These are phyloP conservation scores for Elymnias hypermnestra DNA, from an alignment of 1,140 invertebrate genomes.

Conservation along the genomic window DNA sequence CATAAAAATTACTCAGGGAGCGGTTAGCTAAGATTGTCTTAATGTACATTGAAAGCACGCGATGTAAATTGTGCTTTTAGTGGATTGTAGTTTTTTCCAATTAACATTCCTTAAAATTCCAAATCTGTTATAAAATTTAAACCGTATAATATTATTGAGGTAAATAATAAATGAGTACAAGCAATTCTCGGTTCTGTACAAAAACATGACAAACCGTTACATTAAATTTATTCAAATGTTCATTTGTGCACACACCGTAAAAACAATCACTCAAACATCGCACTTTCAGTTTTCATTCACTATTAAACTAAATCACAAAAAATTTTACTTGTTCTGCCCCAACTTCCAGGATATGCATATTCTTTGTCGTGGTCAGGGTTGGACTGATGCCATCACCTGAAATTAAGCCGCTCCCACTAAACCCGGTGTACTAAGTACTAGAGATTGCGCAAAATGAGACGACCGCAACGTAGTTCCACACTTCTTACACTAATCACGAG, in stretches of 20 bases:
- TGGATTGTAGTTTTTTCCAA: no score
- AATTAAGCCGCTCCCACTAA: constrained; percentile 20
- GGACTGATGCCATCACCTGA: constrained; percentile 39
- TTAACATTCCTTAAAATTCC: no score
- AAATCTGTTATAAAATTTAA: no score
- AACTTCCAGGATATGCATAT: constrained; percentile 67
- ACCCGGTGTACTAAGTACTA: constrained; percentile 13
- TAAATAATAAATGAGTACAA: no score
- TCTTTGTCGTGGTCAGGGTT: constrained; percentile 32
- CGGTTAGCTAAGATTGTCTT: no score
- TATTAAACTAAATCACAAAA: constrained; percentile 22
- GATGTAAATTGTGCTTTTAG: no score
- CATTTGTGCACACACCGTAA: constrained; percentile 2
- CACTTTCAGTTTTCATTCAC: constrained; percentile 21
- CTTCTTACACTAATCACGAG: constrained; percentile 42
- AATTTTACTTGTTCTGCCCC: constrained; percentile 63
- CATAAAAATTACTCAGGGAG: no score
- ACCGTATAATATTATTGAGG: no score
- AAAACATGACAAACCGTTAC: constrained; percentile 3
- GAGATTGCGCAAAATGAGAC: constrained; percentile 28
- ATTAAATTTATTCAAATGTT: neutral
- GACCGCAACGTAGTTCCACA: constrained; percentile 43
- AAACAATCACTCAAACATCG: neutral
- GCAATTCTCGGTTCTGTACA: no score
- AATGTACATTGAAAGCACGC: no score